Percentiles rank a stretch among this genome's conserved stretches.
phyloP scores from a whole-genome alignment of 2,113 vertebrate species.

The Hydrochoerus hydrochaeris region DNA sequence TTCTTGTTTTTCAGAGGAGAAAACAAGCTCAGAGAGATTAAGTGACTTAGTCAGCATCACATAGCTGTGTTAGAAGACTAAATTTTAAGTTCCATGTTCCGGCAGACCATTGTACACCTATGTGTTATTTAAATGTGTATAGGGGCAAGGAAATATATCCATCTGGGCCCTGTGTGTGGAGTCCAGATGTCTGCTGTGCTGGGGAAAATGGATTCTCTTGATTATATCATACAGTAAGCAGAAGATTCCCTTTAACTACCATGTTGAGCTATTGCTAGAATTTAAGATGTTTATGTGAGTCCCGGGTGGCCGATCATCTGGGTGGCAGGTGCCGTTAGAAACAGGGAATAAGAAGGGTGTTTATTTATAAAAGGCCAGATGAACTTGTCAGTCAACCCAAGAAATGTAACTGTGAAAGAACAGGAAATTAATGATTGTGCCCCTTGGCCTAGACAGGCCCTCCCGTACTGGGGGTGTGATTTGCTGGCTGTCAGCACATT shows the following conservation, averaged over 20 bases:
- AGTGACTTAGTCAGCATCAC: background rate
- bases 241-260: slow-evolving; percentile 72
- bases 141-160: background rate
- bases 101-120: background rate
- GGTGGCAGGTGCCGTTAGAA: slow-evolving; percentile 79
- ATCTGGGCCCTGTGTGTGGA: background rate
- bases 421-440: slow-evolving; percentile 78
- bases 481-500: slow-evolving; percentile 72
- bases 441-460: slow-evolving; percentile 53
- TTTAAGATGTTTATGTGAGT: slow-evolving; percentile 78
- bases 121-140: background rate
- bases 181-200: background rate
- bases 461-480: slow-evolving; percentile 42
- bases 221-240: slow-evolving; percentile 8
- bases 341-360: slow-evolving; percentile 67
- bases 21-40: slow-evolving; percentile 17
- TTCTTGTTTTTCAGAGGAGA: background rate
- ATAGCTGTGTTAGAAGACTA: background rate
- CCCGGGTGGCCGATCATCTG: slow-evolving; percentile 65
- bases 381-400: slow-evolving; percentile 80
- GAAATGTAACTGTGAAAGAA: slow-evolving; percentile 75
- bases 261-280: slow-evolving; percentile 66
- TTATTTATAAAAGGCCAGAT: slow-evolving; percentile 80
- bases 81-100: background rate
- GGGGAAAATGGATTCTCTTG: slow-evolving; percentile 3